Evolutionary conservation across 2,113 vertebrate genomes (phyloP).

Genomic region (Callopanchax toddi): DNA sequence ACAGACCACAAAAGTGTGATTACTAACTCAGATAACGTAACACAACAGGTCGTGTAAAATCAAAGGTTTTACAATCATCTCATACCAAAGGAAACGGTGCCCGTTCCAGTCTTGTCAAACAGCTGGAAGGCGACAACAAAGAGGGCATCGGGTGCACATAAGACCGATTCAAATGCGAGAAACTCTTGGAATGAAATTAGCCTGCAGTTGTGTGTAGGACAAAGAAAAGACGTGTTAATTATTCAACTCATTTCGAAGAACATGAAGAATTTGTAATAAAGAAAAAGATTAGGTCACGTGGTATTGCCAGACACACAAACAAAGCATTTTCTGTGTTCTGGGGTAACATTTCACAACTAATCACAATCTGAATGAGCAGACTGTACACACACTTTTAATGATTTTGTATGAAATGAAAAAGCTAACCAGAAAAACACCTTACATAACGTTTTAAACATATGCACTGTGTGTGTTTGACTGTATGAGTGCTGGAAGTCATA

Average conservation of each 20-base stretch:
- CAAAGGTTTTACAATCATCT: background rate
- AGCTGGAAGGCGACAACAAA: slow-evolving; percentile 98
- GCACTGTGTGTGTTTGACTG: background rate
- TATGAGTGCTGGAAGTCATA: background rate
- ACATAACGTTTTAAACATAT: background rate
- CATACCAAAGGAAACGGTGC: slow-evolving; percentile 95
- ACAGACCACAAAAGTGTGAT: slow-evolving; percentile 13
- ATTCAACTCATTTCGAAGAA: slow-evolving; percentile 6
- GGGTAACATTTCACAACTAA: background rate
- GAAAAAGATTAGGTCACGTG: background rate
- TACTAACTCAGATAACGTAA: too few relatives aligned
- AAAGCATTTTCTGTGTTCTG: background rate
- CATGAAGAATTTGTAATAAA: background rate
- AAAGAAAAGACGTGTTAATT: background rate
- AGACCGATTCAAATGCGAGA: slow-evolving; percentile 95
- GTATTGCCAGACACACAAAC: background rate
- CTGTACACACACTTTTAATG: background rate
- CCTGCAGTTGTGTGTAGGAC: slow-evolving; percentile 66
- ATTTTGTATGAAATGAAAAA: background rate
- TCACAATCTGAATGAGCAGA: background rate
- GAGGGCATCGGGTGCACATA: slow-evolving; percentile 96
- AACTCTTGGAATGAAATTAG: slow-evolving; percentile 99
- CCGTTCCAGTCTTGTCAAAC: slow-evolving; percentile 96
- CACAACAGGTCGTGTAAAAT: too few relatives aligned
- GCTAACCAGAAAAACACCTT: background rate